Evolutionary conservation across 2,797 vertebrate genomes (phyloP), one percentile per base, ranked within the genome.

Genomic region (Hemitrygon akajei): DNA sequence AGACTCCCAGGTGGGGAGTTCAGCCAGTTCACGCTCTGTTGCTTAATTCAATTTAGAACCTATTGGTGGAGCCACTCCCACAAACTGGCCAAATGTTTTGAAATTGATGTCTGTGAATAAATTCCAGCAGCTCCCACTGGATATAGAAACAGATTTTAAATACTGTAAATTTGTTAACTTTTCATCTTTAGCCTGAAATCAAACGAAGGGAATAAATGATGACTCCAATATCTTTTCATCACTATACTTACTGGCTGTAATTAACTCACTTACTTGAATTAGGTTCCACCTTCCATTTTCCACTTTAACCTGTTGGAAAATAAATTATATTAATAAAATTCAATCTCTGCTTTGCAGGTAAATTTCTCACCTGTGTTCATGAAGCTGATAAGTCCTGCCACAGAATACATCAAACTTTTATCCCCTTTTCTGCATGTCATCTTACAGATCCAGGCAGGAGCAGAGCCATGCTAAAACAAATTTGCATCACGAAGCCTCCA

Each of bases 211-310:
- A 93, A 75, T 93, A 16, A 75, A 37, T 37, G n/a, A 89, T 69
- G n/a, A 18, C 63, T 89, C 37, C 7, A 9, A 12, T 69, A 37
- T 69, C 66, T 37, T 89, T 69, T 89, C 66, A 22, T 0, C 18
- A 69, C 6, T 58, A 58, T 58, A 58, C 14, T 14, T 47, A 73
- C 63, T 40, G 37, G 22, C 22, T 34, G 27, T 58, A n/a, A 93
- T 79, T 34, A n/a, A 22, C 25, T 63, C 89, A 94, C 94, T 94
- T 77, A 94, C 94, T 94, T 94, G 84, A 93, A 79, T 82, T 77
- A 80, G 91, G 91, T 77, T 56, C 40, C 81, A 94, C 75, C 66
- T 69, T 93, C 81, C 34, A 30, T 81, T 27, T n/a, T 84, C 93
- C 79, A 27, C 30, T 73, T 94, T 94, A 94, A 94, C 94, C 94